These are phyloP conservation scores for Axea sp. DNA, from an alignment of 2,888 invertebrate species.

Conservation along the genomic window DNA sequence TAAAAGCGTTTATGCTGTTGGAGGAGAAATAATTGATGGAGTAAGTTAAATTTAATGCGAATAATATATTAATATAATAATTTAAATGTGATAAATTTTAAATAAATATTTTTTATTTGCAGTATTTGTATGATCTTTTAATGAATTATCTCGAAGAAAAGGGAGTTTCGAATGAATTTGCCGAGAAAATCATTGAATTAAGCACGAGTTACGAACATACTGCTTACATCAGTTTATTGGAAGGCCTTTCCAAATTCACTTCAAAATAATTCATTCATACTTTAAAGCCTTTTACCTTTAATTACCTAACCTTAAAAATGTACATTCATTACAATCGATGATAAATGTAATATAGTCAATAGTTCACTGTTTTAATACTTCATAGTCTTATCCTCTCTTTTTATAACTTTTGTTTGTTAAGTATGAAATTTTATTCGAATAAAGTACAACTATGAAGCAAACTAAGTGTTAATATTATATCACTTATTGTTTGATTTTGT, in stretches of 20 bases:
- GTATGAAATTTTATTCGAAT: constrained; percentile 31
- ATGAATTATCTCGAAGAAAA: constrained; percentile 98
- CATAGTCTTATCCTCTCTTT: constrained; percentile 23
- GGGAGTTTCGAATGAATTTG: constrained; percentile 95
- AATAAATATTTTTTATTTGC: constrained; percentile 74
- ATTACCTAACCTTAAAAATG: too few species aligned
- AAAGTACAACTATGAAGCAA: constrained; percentile 32
- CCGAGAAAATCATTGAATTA: constrained; percentile 91
- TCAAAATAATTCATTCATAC: constrained; percentile 81
- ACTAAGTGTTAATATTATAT: too few species aligned
- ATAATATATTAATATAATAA: background rate
- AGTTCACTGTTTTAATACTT: constrained; percentile 21
- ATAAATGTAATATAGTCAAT: constrained; percentile 36
- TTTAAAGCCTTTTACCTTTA: too few species aligned
- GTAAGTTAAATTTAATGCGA: constrained; percentile 82
- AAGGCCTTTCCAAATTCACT: constrained; percentile 92
- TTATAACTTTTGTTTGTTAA: constrained; percentile 39
- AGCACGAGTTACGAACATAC: constrained; percentile 96
- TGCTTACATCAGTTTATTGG: constrained; percentile 93
- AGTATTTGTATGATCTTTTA: constrained; percentile 96
- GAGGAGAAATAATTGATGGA: constrained; percentile 96
- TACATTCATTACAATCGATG: constrained; percentile 34
- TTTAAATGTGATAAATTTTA: background rate
- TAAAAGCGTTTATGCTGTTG: constrained; percentile 92
- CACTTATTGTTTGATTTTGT: too few species aligned